Percentiles rank a stretch among this genome's conserved stretches.
phyloP scores from a whole-genome alignment of 2,113 vertebrate species.

The Nerophis ophidion region DNA sequence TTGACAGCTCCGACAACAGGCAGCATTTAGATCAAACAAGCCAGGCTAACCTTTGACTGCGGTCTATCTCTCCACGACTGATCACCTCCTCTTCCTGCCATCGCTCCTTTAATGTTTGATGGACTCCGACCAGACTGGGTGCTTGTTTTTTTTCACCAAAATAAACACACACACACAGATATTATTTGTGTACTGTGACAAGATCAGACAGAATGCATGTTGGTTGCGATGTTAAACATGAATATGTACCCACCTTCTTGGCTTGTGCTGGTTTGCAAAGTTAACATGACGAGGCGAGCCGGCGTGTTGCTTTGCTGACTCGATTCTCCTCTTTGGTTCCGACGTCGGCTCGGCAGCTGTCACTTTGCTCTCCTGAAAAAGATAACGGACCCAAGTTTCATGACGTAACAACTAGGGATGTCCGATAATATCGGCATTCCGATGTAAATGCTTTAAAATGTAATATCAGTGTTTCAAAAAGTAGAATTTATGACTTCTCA shows the following conservation, averaged over 20 bases:
- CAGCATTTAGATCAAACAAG: neutral
- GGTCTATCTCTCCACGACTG: conserved; percentile 7
- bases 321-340: conserved; percentile 17
- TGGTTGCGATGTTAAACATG: no score
- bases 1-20: neutral
- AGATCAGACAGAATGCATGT: no score
- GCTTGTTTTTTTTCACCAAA: conserved; percentile 29
- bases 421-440: no score
- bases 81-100: conserved; percentile 7
- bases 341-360: conserved; percentile 1
- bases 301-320: conserved; percentile 7
- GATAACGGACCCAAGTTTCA: no score
- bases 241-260: conserved; percentile 30
- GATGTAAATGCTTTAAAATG: no score
- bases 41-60: conserved; percentile 37
- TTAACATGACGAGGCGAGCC: conserved; percentile 6
- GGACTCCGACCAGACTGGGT: conserved; percentile 17
- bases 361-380: neutral
- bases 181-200: no score
- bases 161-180: neutral
- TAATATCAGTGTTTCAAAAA: no score
- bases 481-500: no score
- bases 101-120: conserved; percentile 8
- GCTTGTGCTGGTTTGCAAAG: conserved; percentile 22
- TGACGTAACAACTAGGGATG: no score